Conservation (phyloP, 2,113 vertebrate genomes). For the Acrocephalus arundinaceus region DNA sequence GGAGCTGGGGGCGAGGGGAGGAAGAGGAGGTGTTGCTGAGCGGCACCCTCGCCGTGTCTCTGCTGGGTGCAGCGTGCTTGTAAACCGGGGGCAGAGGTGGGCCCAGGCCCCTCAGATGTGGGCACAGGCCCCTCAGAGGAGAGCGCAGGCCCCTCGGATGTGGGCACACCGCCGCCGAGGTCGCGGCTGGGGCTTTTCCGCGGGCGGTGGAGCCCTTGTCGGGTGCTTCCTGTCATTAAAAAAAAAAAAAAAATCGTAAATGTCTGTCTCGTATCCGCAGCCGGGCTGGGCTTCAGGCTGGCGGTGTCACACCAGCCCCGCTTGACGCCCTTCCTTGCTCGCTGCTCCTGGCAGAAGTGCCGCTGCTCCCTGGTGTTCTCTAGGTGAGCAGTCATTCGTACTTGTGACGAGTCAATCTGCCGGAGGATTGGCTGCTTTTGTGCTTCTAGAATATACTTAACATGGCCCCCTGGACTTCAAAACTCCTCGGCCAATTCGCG, state of each 20-base stretch:
- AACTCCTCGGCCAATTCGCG: not conserved
- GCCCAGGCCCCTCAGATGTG: not conserved
- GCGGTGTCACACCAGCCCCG: not conserved
- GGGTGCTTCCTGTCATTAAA: not conserved
- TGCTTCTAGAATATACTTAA: constrained; percentile 27
- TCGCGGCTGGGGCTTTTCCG: not conserved
- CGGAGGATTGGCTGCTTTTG: not conserved
- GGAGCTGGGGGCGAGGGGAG: no score
- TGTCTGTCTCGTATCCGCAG: fast-evolving
- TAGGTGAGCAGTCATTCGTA: not conserved
- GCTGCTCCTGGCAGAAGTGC: not conserved
- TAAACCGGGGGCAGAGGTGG: not conserved
- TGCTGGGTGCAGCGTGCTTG: not conserved
- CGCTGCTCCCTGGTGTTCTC: not conserved
- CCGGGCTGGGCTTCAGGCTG: not conserved
- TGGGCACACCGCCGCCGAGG: not conserved
- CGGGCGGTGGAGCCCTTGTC: not conserved
- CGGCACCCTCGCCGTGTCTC: fast-evolving
- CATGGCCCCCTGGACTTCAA: not conserved
- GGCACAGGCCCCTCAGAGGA: no score
- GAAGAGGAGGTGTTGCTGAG: not conserved
- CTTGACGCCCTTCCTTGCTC: not conserved
- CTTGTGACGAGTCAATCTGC: not conserved
- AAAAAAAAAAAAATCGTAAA: fast-evolving
- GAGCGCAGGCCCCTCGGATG: no score